Percentiles rank a stretch among this genome's conserved stretches.
phyloP scores from a whole-genome alignment of 2,888 invertebrate genomes.

The Rosalia funebris region DNA sequence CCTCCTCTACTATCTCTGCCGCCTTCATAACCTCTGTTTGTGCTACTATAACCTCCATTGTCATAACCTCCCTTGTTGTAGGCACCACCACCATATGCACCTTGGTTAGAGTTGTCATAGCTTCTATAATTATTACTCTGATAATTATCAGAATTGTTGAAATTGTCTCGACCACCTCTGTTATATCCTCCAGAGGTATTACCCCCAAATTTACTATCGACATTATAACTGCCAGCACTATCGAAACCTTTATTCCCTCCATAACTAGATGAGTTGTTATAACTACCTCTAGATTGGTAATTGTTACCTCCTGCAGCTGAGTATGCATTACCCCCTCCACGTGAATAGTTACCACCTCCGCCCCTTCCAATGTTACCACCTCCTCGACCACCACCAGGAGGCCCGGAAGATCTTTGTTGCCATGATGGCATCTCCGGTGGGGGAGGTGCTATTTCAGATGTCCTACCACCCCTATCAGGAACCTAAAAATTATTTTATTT shows the following conservation, averaged over 20 bases:
- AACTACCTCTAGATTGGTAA: slow-evolving; percentile 26
- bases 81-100: slow-evolving; percentile 34
- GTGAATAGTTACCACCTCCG: slow-evolving; percentile 46
- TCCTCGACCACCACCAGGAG: slow-evolving; percentile 64
- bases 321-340: slow-evolving; percentile 55
- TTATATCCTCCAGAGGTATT: slow-evolving; percentile 48
- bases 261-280: slow-evolving; percentile 36
- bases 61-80: slow-evolving; percentile 43
- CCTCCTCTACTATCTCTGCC: slow-evolving; percentile 52
- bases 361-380: slow-evolving; percentile 61
- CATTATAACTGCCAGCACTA: slow-evolving; percentile 49
- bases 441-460: slow-evolving; percentile 90
- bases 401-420: slow-evolving; percentile 74
- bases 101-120: slow-evolving; percentile 27
- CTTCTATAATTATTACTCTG: slow-evolving; percentile 25
- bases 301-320: slow-evolving; percentile 26
- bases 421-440: slow-evolving; percentile 98
- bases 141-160: slow-evolving; percentile 56
- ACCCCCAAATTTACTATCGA: slow-evolving; percentile 27
- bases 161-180: slow-evolving; percentile 45
- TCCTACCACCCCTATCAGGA: slow-evolving; percentile 94
- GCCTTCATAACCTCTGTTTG: slow-evolving; percentile 64
- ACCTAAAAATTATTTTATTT: slow-evolving; percentile 67
- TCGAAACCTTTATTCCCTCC: slow-evolving; percentile 40
- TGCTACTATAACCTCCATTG: slow-evolving; percentile 54